Conservation (phyloP, 2,888 invertebrate genomes). For the Cheilosia scutellata region DNA sequence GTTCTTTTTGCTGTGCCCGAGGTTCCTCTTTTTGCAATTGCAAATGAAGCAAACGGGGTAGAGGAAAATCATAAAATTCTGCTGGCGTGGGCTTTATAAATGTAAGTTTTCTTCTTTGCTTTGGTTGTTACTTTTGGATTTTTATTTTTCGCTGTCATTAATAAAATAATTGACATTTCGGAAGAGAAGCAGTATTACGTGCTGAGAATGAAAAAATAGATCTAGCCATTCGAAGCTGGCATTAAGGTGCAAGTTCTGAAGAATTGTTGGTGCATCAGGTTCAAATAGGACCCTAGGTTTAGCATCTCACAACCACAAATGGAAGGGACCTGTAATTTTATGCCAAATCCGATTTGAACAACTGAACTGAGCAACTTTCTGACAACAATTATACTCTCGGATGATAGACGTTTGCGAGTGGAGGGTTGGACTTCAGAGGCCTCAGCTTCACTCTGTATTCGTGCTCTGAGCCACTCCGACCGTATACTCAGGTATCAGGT, state of each 20-base stretch:
- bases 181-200: slow-evolving; percentile 68
- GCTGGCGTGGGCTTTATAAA: slow-evolving; percentile 39
- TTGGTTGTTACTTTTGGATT: slow-evolving; percentile 11
- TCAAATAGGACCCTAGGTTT: too few species aligned
- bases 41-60: slow-evolving; percentile 33
- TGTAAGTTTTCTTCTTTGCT: not conserved
- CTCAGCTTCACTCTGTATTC: too few species aligned
- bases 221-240: not conserved
- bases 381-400: too few species aligned
- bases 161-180: slow-evolving; percentile 74
- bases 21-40: slow-evolving; percentile 52
- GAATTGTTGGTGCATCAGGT: too few species aligned
- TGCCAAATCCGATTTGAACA: too few species aligned
- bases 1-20: slow-evolving; percentile 27
- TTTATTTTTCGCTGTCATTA: slow-evolving; percentile 63
- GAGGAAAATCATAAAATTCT: slow-evolving; percentile 51
- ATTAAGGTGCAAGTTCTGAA: not conserved
- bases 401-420: too few species aligned
- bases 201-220: slow-evolving; percentile 34
- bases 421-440: too few species aligned
- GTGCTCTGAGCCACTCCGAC: too few species aligned
- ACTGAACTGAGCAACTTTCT: too few species aligned
- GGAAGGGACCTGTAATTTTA: too few species aligned
- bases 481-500: too few species aligned
- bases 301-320: too few species aligned